Evolutionary conservation across 2,797 vertebrate species (phyloP), one percentile per base, ranked within the genome.

Genomic region (Danio jaintianensis): DNA sequence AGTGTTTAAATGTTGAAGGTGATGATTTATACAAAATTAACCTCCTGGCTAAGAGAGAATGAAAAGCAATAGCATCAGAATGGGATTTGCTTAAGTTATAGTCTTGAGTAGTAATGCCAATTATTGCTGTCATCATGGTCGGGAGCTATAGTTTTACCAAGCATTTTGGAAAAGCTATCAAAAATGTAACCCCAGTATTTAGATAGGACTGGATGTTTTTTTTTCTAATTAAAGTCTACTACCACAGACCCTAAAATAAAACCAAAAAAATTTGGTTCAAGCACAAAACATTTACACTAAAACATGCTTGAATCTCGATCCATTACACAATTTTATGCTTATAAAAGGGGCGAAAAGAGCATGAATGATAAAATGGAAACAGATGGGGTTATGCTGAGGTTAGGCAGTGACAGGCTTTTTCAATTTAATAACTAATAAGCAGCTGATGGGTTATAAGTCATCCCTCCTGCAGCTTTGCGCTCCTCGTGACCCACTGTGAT

Each of bases 321-420:
- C 40, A 59, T 68, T 50, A 59, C 52, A 48, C 36, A 8, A 22
- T 78, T 59, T 59, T 16, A 50, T 12, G 22, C 75, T 11, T 78
- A 20, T 78, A 69, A 50, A 70, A 61, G 55, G 7, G 50, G 38
- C 3, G 36, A 18, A 10, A 20, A 42, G 22, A 58, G 64, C 22
- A 20, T 70, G 45, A 71, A 55, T 68, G 75, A 71, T 68, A 58
- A 71, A 38, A 38, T 13, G 56, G 43, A 48, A 66, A 77, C 61
- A 61, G 50, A 75, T 61, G 73, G 59, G 75, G 68, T 82, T 78
- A 67, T 63, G 59, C 36, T 18, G 66, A 76, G 66, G 61, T 45
- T 66, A 68, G 75, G 59, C 45, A 52, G 67, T 72, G 64, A 66
- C 81, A 79, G n/a, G 50, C 78, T 58, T 81, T 56, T 82, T 72